phyloP scores from a whole-genome alignment of 1,140 invertebrate genomes.

The Brachionus rubens region DNA sequence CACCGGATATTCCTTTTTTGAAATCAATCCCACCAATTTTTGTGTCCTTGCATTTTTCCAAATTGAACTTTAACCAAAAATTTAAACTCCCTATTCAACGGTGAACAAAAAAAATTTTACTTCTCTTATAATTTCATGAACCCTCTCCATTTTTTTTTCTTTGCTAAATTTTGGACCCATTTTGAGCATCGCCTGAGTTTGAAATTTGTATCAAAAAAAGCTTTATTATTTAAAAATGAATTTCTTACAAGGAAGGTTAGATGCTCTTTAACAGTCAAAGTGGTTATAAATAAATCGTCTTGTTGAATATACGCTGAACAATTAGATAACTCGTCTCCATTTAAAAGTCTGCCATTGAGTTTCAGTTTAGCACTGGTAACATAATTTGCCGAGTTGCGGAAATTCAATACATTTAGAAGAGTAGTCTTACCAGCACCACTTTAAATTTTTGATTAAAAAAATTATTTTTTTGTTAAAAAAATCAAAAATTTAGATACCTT shows the following conservation, averaged over 20 bases:
- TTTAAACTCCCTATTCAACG: neutral
- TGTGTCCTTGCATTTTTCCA: constrained; percentile 60
- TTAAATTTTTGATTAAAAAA: neutral
- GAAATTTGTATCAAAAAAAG: constrained; percentile 64
- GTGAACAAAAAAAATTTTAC: constrained; percentile 59
- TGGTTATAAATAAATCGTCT: constrained; percentile 65
- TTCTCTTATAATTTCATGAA: constrained; percentile 83
- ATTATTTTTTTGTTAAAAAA: too few relatives aligned
- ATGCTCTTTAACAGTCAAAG: constrained; percentile 65
- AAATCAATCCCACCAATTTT: constrained; percentile 73
- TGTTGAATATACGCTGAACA: constrained; percentile 91
- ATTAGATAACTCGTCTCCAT: constrained; percentile 65
- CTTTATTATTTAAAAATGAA: constrained; percentile 86
- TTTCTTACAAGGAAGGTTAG: constrained; percentile 61
- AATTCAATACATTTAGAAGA: constrained; percentile 82
- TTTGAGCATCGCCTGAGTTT: constrained; percentile 75
- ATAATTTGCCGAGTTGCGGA: constrained; percentile 69
- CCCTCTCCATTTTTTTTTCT: constrained; percentile 72
- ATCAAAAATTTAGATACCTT: neutral
- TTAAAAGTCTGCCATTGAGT: constrained; percentile 57
- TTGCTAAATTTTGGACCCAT: constrained; percentile 81
- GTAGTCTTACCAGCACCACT: constrained; percentile 78
- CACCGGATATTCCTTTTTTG: constrained; percentile 87
- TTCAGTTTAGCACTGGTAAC: constrained; percentile 68
- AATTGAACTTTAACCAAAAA: constrained; percentile 66